Conservation (phyloP, 1,140 invertebrate genomes). For the Aphelinus certus region DNA sequence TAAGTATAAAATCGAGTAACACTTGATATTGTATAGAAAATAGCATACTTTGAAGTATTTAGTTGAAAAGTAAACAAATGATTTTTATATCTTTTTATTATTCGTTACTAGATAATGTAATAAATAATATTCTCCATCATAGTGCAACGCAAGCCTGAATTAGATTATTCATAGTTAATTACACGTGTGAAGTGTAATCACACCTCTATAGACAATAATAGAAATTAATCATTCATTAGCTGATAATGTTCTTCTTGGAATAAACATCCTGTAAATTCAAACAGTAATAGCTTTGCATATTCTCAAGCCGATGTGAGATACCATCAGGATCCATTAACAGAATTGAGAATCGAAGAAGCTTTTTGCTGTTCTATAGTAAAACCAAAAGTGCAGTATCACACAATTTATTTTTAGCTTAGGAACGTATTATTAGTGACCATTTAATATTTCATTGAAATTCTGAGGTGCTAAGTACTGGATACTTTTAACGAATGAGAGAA, state of each 20-base stretch:
- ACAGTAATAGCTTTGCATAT: neutral
- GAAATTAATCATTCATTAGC: constrained; percentile 2
- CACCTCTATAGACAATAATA: neutral
- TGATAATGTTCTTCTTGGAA: constrained; percentile 12
- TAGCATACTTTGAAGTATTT: no score
- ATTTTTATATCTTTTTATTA: no score
- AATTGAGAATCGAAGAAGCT: constrained; percentile 29
- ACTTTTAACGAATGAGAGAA: no score
- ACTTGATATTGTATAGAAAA: no score
- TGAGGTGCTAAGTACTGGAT: no score
- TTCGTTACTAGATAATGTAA: neutral
- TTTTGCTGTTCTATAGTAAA: no score
- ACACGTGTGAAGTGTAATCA: neutral
- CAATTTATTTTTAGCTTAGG: no score
- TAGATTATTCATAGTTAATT: neutral
- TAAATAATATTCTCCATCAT: constrained; percentile 1
- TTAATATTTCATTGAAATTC: no score
- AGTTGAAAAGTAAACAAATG: no score
- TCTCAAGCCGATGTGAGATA: neutral
- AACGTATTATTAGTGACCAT: no score
- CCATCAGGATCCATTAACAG: constrained; percentile 43
- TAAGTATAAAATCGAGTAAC: no score
- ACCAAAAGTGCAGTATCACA: no score
- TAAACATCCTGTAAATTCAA: neutral
- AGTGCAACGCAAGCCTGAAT: neutral